phyloP scores from a whole-genome alignment of 2,113 vertebrate species.

The Blennius ocellaris region DNA sequence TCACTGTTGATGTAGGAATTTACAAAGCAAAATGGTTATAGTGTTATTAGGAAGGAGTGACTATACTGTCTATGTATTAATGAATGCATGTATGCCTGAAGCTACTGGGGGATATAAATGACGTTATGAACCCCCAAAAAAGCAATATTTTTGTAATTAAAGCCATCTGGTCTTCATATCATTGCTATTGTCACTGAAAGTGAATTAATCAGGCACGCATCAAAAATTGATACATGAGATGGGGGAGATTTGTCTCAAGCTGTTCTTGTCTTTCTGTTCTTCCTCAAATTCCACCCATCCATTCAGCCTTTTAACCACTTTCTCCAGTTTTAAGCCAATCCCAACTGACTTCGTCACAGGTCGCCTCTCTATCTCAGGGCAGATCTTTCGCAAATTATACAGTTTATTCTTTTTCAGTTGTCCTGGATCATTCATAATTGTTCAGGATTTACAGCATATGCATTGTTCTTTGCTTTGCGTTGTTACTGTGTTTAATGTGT shows the following conservation, averaged over 20 bases:
- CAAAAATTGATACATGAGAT: slow-evolving; percentile 28
- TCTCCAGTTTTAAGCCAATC: too few species aligned
- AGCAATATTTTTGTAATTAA: slow-evolving; percentile 46
- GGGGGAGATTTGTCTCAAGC: slow-evolving; percentile 12
- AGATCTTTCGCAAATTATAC: slow-evolving; percentile 21
- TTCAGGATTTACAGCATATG: slow-evolving; percentile 10
- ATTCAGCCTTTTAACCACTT: too few species aligned
- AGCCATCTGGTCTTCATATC: slow-evolving; percentile 34
- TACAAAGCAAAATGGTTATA: slow-evolving; percentile 10
- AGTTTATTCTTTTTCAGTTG: slow-evolving; percentile 9
- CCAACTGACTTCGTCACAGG: too few species aligned
- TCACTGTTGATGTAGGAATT: slow-evolving; percentile 28
- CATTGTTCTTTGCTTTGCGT: not conserved
- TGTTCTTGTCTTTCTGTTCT: not conserved
- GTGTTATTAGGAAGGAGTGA: not conserved
- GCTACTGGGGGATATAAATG: not conserved
- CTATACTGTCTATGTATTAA: not conserved
- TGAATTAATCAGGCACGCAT: slow-evolving; percentile 42
- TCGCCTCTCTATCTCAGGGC: too few species aligned
- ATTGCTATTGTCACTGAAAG: slow-evolving; percentile 34
- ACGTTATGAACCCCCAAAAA: not conserved
- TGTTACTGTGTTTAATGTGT: not conserved
- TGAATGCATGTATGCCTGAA: slow-evolving; percentile 13
- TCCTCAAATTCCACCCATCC: too few species aligned
- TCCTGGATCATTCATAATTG: not conserved